phyloP scores from a whole-genome alignment of 2,113 vertebrate species.

The Sapayoa aenigma region DNA sequence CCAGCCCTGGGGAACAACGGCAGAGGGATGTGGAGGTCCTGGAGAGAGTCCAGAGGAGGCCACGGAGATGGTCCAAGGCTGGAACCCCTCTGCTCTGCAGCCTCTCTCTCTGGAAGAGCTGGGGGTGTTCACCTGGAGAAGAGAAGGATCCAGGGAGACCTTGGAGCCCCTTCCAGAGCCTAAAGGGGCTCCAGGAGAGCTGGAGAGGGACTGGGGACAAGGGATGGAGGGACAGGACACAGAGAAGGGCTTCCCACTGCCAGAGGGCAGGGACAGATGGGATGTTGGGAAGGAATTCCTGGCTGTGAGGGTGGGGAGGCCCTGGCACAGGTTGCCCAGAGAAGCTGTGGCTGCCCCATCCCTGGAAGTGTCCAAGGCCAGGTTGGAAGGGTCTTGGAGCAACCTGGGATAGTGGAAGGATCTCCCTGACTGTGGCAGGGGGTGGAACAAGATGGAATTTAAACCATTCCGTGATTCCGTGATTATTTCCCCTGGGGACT shows the following conservation, averaged over 20 bases:
- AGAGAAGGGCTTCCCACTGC: too few relatives aligned
- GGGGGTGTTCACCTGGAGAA: neutral
- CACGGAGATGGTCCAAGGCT: rapidly evolving
- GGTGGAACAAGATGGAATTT: neutral
- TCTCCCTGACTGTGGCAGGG: neutral
- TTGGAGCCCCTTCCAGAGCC: too few relatives aligned
- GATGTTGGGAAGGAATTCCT: neutral
- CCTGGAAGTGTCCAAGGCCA: neutral
- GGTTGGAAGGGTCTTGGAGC: rapidly evolving
- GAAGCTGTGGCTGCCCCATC: neutral
- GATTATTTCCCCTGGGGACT: neutral
- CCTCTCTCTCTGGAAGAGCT: neutral
- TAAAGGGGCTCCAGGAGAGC: too few relatives aligned
- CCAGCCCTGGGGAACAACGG: neutral
- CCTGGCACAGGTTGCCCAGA: neutral
- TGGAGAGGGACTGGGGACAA: too few relatives aligned
- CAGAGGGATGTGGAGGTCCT: neutral
- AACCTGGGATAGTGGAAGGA: neutral
- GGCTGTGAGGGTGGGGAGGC: neutral
- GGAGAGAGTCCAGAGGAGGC: neutral
- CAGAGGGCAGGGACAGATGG: too few relatives aligned
- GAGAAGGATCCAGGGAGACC: too few relatives aligned
- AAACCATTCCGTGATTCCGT: neutral
- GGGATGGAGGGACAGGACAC: too few relatives aligned
- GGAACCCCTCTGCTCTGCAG: neutral